Conservation (phyloP, 2,113 vertebrate genomes). For the Aphyosemion australe region DNA sequence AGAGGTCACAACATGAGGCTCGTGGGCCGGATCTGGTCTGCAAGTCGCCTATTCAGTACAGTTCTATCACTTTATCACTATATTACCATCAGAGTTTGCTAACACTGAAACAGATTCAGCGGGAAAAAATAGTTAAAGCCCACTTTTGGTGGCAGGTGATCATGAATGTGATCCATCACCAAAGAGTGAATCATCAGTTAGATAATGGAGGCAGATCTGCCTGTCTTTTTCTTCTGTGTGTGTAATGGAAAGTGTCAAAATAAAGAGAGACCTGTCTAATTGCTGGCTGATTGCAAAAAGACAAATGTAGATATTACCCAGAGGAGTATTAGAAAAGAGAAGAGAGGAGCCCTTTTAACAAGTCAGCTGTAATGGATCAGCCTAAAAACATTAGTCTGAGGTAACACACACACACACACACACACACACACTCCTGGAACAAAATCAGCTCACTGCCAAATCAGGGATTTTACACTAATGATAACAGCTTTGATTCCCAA, state of each 20-base stretch:
- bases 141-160: background rate
- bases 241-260: conserved; percentile 9
- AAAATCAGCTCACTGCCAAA: background rate
- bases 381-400: background rate
- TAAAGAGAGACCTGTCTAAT: conserved; percentile 13
- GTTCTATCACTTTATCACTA: no score
- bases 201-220: background rate
- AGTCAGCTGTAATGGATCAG: background rate
- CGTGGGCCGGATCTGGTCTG: no score
- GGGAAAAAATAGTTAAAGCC: background rate
- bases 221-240: background rate
- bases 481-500: no score
- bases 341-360: background rate
- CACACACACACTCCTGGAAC: background rate
- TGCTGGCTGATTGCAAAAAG: conserved; percentile 25
- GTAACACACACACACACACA: no score
- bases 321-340: conserved; percentile 10
- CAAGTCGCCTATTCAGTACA: no score
- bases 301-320: conserved; percentile 26
- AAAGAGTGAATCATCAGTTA: background rate
- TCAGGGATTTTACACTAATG: background rate
- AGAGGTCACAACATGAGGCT: no score
- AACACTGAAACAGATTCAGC: no score
- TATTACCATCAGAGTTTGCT: no score
- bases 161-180: background rate